Evolutionary conservation across 2,113 vertebrate genomes (phyloP).

Genomic region (Callocephalon fimbriatum): DNA sequence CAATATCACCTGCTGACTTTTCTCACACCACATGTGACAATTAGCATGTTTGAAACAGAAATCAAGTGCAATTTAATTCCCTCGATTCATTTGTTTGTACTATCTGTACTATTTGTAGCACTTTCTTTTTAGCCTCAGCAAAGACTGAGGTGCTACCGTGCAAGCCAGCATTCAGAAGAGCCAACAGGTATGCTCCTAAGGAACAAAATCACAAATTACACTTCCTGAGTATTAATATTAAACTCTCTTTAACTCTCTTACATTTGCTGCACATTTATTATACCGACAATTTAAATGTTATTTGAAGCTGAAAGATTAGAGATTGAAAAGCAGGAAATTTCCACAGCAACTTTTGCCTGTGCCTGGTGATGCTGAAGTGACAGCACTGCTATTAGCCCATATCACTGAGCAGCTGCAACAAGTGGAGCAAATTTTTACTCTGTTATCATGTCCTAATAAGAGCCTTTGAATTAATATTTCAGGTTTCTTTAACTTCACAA

Average conservation of each 20-base stretch:
- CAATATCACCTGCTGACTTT: not conserved
- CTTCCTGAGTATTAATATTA: not conserved
- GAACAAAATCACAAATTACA: not conserved
- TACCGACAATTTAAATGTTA: not conserved
- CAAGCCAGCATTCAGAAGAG: not conserved
- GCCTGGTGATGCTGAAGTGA: not conserved
- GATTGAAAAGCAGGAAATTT: not conserved
- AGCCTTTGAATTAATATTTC: not conserved
- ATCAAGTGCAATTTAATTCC: not conserved
- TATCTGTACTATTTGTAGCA: not conserved
- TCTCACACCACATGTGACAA: not conserved
- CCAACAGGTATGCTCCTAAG: not conserved
- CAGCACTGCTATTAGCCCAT: not conserved
- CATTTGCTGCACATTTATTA: not conserved
- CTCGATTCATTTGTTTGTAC: not conserved
- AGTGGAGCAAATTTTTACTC: not conserved
- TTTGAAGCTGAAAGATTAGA: not conserved
- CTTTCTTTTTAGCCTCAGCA: not conserved
- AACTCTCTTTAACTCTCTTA: not conserved
- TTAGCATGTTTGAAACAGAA: not conserved
- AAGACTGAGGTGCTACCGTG: not conserved
- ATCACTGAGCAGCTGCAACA: not conserved
- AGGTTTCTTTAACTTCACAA: not conserved
- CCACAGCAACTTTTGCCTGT: not conserved
- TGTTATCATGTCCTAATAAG: not conserved